Evolutionary conservation across 2,888 invertebrate genomes (phyloP).

Genomic region (Apamea crenata): DNA sequence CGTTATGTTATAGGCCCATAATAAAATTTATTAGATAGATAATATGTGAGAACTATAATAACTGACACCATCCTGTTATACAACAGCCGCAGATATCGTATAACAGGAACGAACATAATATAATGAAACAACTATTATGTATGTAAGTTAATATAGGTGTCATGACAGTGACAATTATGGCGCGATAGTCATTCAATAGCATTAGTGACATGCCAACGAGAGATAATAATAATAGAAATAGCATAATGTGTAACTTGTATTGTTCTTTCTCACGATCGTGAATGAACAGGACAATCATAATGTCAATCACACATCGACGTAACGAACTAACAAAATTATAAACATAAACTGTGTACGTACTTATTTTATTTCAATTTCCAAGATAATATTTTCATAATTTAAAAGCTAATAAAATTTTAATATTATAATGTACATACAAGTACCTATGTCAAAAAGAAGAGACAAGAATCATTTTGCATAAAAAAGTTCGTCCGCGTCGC

Average conservation of each 20-base stretch:
- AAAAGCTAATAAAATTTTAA: too few relatives aligned
- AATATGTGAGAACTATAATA: not conserved
- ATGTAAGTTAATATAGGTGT: constrained; percentile 17
- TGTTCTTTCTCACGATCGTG: not conserved
- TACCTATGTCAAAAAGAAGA: not conserved
- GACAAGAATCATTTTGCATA: not conserved
- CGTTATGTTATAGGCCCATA: not conserved
- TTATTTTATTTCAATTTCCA: not conserved
- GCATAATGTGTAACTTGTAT: not conserved
- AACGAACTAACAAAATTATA: not conserved
- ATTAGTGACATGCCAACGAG: constrained; percentile 37
- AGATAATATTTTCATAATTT: not conserved
- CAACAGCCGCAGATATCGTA: not conserved
- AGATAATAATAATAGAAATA: constrained; percentile 38
- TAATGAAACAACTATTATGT: constrained; percentile 17
- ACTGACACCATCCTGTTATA: not conserved
- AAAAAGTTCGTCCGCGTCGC: not conserved
- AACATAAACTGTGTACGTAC: not conserved
- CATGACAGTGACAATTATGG: constrained; percentile 25
- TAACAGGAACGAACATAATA: constrained; percentile 15
- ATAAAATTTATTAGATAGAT: not conserved
- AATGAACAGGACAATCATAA: constrained; percentile 7
- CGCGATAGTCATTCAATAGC: constrained; percentile 46
- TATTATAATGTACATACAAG: not conserved
- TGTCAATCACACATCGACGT: not conserved